Base-by-base conservation (phyloP, 2,113 vertebrate genomes). In the Trogon melanurus region DNA sequence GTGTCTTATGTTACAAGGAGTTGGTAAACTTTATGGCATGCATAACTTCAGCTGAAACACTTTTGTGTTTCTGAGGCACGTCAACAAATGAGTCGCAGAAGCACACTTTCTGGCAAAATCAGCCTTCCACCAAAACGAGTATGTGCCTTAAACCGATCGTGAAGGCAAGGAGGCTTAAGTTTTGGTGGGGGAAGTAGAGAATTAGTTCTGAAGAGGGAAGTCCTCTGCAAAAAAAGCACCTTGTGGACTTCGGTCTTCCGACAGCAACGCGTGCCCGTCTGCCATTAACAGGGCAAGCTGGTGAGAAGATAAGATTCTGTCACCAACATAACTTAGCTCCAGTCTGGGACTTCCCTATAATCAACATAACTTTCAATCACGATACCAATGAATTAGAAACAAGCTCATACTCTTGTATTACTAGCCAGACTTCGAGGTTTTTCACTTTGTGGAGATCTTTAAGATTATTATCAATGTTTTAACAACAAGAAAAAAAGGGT, bases 51-150 rank as follows among this genome's bases (percentile, higher is more conserved):
- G 53, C 30, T 71, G 85, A 81, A 85, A 87, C 66, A 73, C 29
- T 21, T 67, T 71, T 45, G 32, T 61, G 57, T 64, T 86, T 92
- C 65, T 0, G 0, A 65, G n/a, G 45, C 58, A 38, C 0, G 0
- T 32, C 4, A 3, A 34, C 38, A 81, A 81, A 48, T 75, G n/a
- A 61, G 32, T 75, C 85, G 74, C 62, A 67, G 66, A 81, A 91
- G 23, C 11, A 5, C 18, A 30, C 47, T 45, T 29, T 50, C 61
- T 44, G 36, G 45, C 30, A 85, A 60, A 93, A 67, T 41, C 53
- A 85, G 21, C 19, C 26, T 64, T 71, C 71, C 32, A 58, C 21
- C 36, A n/a, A 74, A 75, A 53, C 6, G 36, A 20, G 38, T 41
- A 53, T 16, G 13, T 67, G 58, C 51, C 66, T 90, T 84, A 54